A percentile compares a stretch with the other conserved stretches of the same genome.
phyloP scores from a whole-genome alignment of 2,888 invertebrate species.

The Agrochola litura region DNA sequence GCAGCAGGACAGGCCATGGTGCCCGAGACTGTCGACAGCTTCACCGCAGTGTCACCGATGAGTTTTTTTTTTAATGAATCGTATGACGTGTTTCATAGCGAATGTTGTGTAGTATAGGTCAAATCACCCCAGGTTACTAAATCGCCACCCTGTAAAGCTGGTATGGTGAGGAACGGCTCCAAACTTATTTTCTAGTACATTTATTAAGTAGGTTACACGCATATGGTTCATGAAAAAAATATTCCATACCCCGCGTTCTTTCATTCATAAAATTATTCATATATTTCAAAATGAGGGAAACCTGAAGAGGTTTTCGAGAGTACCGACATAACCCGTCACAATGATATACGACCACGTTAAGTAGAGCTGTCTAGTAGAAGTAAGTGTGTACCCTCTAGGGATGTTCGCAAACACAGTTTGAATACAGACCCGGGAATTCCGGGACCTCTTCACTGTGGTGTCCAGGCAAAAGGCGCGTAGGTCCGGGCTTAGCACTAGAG shows the following conservation, averaged over 20 bases:
- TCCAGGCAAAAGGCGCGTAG: background rate
- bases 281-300: slow-evolving; percentile 29
- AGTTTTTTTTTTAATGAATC: too few relatives aligned
- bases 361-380: background rate
- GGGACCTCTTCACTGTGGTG: background rate
- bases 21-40: too few relatives aligned
- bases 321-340: slow-evolving; percentile 35
- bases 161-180: background rate
- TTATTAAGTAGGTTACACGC: slow-evolving; percentile 4
- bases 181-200: slow-evolving; percentile 20
- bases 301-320: slow-evolving; percentile 5
- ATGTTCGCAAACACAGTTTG: slow-evolving; percentile 19
- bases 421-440: slow-evolving; percentile 1
- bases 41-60: too few relatives aligned
- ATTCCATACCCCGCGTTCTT: background rate
- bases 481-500: background rate
- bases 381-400: slow-evolving; percentile 6
- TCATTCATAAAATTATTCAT: slow-evolving; percentile 51
- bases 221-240: slow-evolving; percentile 10
- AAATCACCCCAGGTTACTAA: too few relatives aligned
- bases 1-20: too few relatives aligned
- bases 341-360: slow-evolving; percentile 32
- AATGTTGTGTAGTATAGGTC: too few relatives aligned
- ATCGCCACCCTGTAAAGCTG: too few relatives aligned
- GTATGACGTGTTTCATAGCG: too few relatives aligned